Base-by-base conservation (phyloP, 2,113 vertebrate species). In the Brachyhypopomus occidentalis region DNA sequence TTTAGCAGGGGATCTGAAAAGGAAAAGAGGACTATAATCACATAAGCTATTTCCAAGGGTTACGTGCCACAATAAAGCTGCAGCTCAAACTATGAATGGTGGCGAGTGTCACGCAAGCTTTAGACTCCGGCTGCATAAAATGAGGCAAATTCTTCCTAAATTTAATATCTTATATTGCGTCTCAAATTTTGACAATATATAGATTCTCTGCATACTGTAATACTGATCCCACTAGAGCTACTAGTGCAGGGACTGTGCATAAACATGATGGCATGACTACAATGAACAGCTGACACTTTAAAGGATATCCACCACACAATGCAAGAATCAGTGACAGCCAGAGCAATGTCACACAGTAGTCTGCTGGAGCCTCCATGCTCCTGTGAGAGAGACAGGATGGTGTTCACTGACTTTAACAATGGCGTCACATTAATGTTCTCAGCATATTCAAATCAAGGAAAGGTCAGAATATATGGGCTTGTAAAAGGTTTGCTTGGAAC, bases 241-340 rank as follows among this genome's bases (percentile, higher is more conserved):
- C 17, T n/a, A 30, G 66, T 71, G 30, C 5, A 70, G 45, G 66
- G 64, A 66, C 2, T 22, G 2, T 4, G 4, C n/a, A 25, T 70
- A 41, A 80, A 36, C 23, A 30, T 41, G 38, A 45, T 23, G 6
- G 48, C n/a, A 70, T 6, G 16, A 17, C 59, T 76, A 75, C 14
- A 59, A 64, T 52, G 5, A n/a, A 83, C 0, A n/a, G 23, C 30
- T 52, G 67, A 82, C 22, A 77, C 19, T 27, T 62, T 72, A 93
- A 94, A 95, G 94, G 93, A 95, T 94, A 95, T 95, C 94, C 94
- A 95, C 93, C 93, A 94, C 55, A 91, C 91, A 74, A 94, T 45
- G 85, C 93, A 94, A 88, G 94, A 93, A 80, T 95, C 94, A 84
- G 82, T 93, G 89, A 94, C 85, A 75, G 93, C 93, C 88, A 95